A percentile compares a stretch with the other conserved stretches of the same genome.
Conservation (phyloP, 1,140 invertebrate genomes). For the Drosophila kanapiae region DNA sequence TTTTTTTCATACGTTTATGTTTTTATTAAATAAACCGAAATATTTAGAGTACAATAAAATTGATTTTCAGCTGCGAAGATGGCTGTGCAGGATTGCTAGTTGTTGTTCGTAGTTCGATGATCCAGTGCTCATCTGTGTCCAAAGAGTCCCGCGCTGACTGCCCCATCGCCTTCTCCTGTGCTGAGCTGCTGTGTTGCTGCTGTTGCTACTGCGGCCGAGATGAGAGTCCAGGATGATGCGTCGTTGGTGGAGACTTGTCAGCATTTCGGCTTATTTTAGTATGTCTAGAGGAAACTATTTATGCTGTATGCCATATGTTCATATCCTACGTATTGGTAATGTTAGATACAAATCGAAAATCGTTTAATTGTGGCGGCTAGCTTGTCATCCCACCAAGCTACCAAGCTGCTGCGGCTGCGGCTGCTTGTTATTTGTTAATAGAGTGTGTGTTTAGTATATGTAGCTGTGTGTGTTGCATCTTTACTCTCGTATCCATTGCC, state of each 20-base stretch:
- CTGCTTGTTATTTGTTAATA: conserved; percentile 67
- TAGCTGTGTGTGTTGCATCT: conserved; percentile 48
- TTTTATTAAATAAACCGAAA: conserved; percentile 85
- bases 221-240: conserved; percentile 7
- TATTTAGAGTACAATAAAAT: conserved; percentile 84
- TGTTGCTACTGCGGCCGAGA: conserved; percentile 3
- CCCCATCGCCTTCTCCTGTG: conserved; percentile 3
- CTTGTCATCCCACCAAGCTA: conserved; percentile 43
- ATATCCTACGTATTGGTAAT: conserved; percentile 83
- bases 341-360: conserved; percentile 80
- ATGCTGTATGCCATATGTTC: conserved; percentile 77
- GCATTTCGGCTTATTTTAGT: conserved; percentile 76
- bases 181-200: no score
- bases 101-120: conserved; percentile 28
- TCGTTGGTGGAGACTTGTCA: conserved; percentile 59
- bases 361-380: conserved; percentile 62
- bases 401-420: conserved; percentile 13
- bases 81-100: conserved; percentile 44
- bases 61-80: conserved; percentile 78
- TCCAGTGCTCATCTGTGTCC: conserved; percentile 38
- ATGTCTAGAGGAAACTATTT: conserved; percentile 74
- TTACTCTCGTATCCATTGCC: conserved; percentile 61
- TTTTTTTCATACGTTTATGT: conserved; percentile 78
- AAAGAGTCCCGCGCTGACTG: conserved; percentile 41
- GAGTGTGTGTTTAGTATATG: conserved; percentile 52